These are phyloP conservation scores for Machimus atricapillus DNA, from an alignment of 2,888 invertebrate genomes.

Conservation along the genomic window DNA sequence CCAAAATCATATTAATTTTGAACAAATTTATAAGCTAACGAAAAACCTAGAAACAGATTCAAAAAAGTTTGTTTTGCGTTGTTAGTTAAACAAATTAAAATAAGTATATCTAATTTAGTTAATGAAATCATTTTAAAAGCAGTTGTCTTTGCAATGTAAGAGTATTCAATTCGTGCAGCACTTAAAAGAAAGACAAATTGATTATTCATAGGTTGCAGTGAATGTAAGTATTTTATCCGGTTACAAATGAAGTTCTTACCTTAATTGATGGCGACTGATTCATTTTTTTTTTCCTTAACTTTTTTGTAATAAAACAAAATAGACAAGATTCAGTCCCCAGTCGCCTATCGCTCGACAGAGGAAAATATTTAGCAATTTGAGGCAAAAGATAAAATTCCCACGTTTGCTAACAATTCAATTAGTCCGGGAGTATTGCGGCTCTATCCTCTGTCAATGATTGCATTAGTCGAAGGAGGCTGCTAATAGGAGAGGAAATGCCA, in stretches of 20 bases:
- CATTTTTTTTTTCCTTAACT: background rate
- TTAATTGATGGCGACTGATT: background rate
- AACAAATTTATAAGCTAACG: too few species aligned
- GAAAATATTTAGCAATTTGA: conserved; percentile 13
- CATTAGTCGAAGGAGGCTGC: conserved; percentile 9
- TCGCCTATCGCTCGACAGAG: background rate
- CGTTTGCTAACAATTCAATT: conserved; percentile 37
- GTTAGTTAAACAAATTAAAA: too few species aligned
- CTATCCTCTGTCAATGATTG: conserved; percentile 37
- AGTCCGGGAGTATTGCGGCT: conserved; percentile 24
- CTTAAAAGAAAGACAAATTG: background rate
- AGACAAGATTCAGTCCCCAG: background rate
- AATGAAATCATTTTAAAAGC: background rate
- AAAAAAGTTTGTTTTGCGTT: too few species aligned
- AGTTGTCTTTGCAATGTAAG: background rate
- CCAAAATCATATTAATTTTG: too few species aligned
- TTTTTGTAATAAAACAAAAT: background rate
- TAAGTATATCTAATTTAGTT: too few species aligned
- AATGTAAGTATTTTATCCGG: background rate
- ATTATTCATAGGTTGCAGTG: background rate
- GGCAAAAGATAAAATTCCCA: conserved; percentile 28
- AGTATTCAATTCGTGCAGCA: background rate
- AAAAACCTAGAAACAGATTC: too few species aligned
- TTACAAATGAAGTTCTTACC: background rate
- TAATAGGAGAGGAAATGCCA: conserved; percentile 27